Evolutionary conservation across 2,888 invertebrate species (phyloP), one percentile per base, ranked within the genome.

Genomic region (Darwinula stevensoni): DNA sequence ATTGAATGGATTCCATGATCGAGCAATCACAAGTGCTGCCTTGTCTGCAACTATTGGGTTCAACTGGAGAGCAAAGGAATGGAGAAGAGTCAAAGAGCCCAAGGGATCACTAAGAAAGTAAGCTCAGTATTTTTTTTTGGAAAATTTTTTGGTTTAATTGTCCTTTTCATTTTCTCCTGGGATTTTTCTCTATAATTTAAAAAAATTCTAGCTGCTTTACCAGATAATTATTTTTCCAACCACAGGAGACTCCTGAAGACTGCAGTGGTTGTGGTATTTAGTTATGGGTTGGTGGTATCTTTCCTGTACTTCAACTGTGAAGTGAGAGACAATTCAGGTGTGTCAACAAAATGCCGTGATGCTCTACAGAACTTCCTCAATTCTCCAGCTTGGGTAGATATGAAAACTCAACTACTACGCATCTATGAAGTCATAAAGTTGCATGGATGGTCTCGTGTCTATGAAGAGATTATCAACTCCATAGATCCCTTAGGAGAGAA

Each of bases 401-500:
- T 78, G 27, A 68, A 22, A n/a, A n/a, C n/a, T 9, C 22, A 6
- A 6, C 14, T 28, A 6, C 5, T 6, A 11, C 28, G 13, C 11
- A 9, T 28, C 9, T 28, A 14, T 11, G 5, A 11, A 11, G 6
- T 6, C 45, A 73, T 70, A 0, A 67, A 68, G 44, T 67, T 70
- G 41, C 70, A 86, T 45, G 88, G 88, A 35, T 86, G 71, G 71
- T 63, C 62, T 45, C 74, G 73, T 43, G 67, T 78, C 1, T 84
- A 75, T 74, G 67, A 70, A 41, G 73, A 80, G 47, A 58, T 86
- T 14, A 63, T 78, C 4, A 73, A 78, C 37, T 57, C 75, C 9
- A 64, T 80, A 4, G 88, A 91, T 54, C 76, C 80, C 0, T 67
- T 72, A 41, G 88, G 86, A 1, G 84, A 86, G 49, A 65, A 71